phyloP scores from a whole-genome alignment of 2,888 invertebrate genomes.

The Eristalinus sepulchralis region DNA sequence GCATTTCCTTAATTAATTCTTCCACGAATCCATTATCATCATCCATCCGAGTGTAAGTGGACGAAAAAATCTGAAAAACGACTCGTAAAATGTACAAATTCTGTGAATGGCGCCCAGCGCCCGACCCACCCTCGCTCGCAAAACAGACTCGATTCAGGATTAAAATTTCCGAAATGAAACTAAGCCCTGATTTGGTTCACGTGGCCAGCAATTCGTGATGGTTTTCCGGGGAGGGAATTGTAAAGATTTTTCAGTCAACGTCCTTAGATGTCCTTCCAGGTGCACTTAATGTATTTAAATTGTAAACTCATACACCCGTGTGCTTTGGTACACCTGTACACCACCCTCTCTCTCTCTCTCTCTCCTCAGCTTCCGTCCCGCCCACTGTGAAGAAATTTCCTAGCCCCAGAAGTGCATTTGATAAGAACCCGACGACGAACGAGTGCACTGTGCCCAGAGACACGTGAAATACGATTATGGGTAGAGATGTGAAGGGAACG shows the following conservation, averaged over 20 bases:
- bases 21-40: not conserved
- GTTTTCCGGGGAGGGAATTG: not conserved
- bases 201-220: not conserved
- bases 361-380: no score
- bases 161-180: not conserved
- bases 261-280: not conserved
- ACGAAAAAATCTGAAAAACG: not conserved
- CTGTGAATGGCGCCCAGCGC: not conserved
- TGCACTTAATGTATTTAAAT: not conserved
- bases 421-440: not conserved
- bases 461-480: not conserved
- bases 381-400: not conserved
- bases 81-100: not conserved
- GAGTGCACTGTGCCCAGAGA: not conserved
- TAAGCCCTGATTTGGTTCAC: not conserved
- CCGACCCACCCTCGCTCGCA: not conserved
- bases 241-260: not conserved
- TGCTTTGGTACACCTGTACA: not conserved
- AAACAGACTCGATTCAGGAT: not conserved
- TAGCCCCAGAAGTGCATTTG: not conserved
- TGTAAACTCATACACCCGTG: not conserved
- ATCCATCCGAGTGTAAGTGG: not conserved
- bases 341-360: not conserved
- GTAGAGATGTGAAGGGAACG: not conserved
- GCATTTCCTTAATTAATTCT: not conserved